Percentiles rank a stretch among this genome's conserved stretches.
Conservation (phyloP, 1,140 invertebrate species). For the Brachionus paranguensis region DNA sequence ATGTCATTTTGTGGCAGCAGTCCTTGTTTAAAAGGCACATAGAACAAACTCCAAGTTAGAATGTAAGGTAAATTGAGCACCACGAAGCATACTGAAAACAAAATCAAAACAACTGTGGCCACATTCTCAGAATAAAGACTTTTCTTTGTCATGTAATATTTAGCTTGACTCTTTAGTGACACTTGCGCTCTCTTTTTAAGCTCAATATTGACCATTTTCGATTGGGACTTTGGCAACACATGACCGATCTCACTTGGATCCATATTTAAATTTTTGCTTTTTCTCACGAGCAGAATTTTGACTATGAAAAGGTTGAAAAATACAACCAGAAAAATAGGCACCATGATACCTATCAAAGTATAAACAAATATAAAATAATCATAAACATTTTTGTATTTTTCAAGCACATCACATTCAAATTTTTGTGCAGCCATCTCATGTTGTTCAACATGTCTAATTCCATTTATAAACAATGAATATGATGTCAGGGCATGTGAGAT, state of each 20-base stretch:
- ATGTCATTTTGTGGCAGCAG: not conserved
- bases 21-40: not conserved
- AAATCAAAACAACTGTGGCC: not conserved
- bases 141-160: not conserved
- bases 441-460: not conserved
- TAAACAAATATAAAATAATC: not conserved
- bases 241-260: too few species aligned
- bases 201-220: not conserved
- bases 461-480: not conserved
- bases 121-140: not conserved
- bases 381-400: not conserved
- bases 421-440: not conserved
- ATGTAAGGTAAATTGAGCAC: not conserved
- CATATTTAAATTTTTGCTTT: not conserved
- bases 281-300: not conserved
- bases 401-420: constrained; percentile 14
- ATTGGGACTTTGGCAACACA: not conserved
- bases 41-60: not conserved
- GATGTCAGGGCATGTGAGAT: not conserved
- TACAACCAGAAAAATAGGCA: not conserved
- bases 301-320: constrained; percentile 10
- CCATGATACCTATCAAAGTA: not conserved
- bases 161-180: too few species aligned
- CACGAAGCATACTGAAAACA: not conserved
- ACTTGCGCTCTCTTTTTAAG: too few species aligned